Base-by-base conservation (phyloP, 1,140 invertebrate genomes). In the Palaemon carinicauda region DNA sequence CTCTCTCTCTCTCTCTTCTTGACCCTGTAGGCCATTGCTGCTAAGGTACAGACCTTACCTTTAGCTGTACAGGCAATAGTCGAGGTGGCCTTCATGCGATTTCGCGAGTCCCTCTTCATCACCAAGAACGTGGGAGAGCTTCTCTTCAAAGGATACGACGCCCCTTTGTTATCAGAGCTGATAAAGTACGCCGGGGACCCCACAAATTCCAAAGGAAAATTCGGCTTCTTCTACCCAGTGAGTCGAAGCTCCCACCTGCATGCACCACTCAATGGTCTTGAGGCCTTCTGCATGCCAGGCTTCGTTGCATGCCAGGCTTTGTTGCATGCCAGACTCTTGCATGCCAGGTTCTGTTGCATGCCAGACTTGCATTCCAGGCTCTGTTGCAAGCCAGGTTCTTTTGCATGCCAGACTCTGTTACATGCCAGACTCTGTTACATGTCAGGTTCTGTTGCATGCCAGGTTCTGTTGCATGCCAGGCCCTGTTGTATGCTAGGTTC, bases 141-240 rank as follows among this genome's bases (percentile, higher is more conserved):
- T 14, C 91, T 96, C 0, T 97, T 96, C 90, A 94, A 94, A 1
- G 96, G 96, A 0, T 97, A 95, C 89, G 91, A 92, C 0, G 96
- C 97, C 90, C 88, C 92, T 0, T 91, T 97, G 19, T 93, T 97
- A 1, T 15, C 56, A 2, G 80, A 83, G 17, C 51, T 82, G 15
- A 56, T 52, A 51, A 54, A 73, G 71, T 65, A 75, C 60, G 29
- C 77, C n/a, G 77, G 65, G 0, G 88, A 87, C 60, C 81, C 81
- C 7, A 81, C 50, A 3, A 60, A 77, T n/a, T 60, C 53, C 52
- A 87, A 78, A 0, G 85, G 85, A 14, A 73, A 79, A 19, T 87
- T 87, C 53, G 85, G 85, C 5, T 81, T 81, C 69, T 87, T 87
- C 24, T 87, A 87, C 21, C 79, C 80, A 14, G 85, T 87, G 41